phyloP scores from a whole-genome alignment of 92 coral and sea anemone species.

The Epizoanthus rinbou region DNA sequence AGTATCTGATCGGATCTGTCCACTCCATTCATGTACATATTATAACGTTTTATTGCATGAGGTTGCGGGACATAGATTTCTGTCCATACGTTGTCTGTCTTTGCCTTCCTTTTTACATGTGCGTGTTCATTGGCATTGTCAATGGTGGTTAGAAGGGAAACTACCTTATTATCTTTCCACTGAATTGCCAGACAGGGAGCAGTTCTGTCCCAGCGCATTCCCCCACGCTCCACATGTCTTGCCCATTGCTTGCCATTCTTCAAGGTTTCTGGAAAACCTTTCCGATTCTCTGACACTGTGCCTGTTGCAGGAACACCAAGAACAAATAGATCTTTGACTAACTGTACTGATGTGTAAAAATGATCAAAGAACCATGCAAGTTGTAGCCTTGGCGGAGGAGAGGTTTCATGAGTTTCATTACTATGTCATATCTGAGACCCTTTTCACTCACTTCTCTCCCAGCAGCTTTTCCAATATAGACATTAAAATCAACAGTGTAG shows the following conservation, averaged over 20 bases:
- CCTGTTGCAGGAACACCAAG: slow-evolving; percentile 60
- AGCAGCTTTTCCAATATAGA: slow-evolving; percentile 67
- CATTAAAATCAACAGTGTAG: slow-evolving; percentile 62
- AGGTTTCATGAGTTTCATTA: slow-evolving; percentile 58
- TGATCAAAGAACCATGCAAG: slow-evolving; percentile 65
- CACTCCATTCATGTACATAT: slow-evolving; percentile 62
- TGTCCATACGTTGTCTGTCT: slow-evolving; percentile 45
- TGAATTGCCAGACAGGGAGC: slow-evolving; percentile 48
- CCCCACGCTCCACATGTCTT: slow-evolving; percentile 39
- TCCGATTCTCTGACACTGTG: slow-evolving; percentile 50
- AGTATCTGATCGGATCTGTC: slow-evolving; percentile 65
- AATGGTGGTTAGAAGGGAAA: slow-evolving; percentile 59
- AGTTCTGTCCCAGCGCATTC: slow-evolving; percentile 59
- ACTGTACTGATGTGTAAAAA: slow-evolving; percentile 58
- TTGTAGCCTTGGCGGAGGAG: slow-evolving; percentile 68
- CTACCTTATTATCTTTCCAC: slow-evolving; percentile 65
- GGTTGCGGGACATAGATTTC: slow-evolving; percentile 59
- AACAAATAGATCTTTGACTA: slow-evolving; percentile 51
- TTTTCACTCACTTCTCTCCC: slow-evolving; percentile 42
- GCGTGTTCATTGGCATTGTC: slow-evolving; percentile 55
- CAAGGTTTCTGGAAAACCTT: slow-evolving; percentile 54
- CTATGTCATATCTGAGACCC: slow-evolving; percentile 72
- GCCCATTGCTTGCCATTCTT: slow-evolving; percentile 72
- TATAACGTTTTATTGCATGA: slow-evolving; percentile 51
- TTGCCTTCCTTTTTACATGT: slow-evolving; percentile 43